Percentiles rank a stretch among this genome's conserved stretches.
phyloP scores from a whole-genome alignment of 2,888 invertebrate species.

The Octonoba sinensis region DNA sequence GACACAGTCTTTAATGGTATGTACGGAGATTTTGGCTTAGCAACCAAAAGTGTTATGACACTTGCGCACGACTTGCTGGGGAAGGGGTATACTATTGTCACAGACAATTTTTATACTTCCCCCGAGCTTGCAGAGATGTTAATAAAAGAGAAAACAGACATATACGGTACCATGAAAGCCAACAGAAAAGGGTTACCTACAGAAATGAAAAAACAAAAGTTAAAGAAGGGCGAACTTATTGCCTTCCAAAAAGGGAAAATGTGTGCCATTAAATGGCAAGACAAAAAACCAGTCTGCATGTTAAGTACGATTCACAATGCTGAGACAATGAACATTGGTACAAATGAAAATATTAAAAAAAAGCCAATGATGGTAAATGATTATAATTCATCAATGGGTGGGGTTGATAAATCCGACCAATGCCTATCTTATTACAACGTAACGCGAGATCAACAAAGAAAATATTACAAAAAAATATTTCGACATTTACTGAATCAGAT shows the following conservation, averaged over 20 bases:
- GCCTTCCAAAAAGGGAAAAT: slow-evolving; percentile 35
- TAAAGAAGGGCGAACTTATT: slow-evolving; percentile 47
- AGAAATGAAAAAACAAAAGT: slow-evolving; percentile 19
- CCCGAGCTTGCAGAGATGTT: slow-evolving; percentile 36
- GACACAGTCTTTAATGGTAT: not conserved
- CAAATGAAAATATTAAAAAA: slow-evolving; percentile 1
- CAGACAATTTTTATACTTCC: slow-evolving; percentile 56
- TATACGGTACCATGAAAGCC: slow-evolving; percentile 61
- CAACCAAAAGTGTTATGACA: slow-evolving; percentile 25
- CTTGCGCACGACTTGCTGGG: slow-evolving; percentile 43
- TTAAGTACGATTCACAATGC: slow-evolving; percentile 15
- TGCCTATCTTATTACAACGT: slow-evolving; percentile 10
- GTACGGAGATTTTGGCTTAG: not conserved
- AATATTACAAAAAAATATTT: slow-evolving; percentile 30
- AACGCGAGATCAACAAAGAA: slow-evolving; percentile 28
- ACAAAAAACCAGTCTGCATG: slow-evolving; percentile 42
- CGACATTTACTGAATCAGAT: slow-evolving; percentile 27
- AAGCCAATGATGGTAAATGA: slow-evolving; percentile 3
- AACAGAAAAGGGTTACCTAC: slow-evolving; percentile 54
- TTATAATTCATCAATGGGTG: slow-evolving; percentile 8
- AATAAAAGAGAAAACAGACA: slow-evolving; percentile 44
- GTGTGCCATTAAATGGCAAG: slow-evolving; percentile 22
- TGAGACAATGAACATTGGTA: slow-evolving; percentile 4
- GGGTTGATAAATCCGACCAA: slow-evolving; percentile 11
- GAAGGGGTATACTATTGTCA: slow-evolving; percentile 36